These are phyloP conservation scores for Danio tinwini DNA, from an alignment of 2,797 vertebrate species.

Conservation along the genomic window DNA sequence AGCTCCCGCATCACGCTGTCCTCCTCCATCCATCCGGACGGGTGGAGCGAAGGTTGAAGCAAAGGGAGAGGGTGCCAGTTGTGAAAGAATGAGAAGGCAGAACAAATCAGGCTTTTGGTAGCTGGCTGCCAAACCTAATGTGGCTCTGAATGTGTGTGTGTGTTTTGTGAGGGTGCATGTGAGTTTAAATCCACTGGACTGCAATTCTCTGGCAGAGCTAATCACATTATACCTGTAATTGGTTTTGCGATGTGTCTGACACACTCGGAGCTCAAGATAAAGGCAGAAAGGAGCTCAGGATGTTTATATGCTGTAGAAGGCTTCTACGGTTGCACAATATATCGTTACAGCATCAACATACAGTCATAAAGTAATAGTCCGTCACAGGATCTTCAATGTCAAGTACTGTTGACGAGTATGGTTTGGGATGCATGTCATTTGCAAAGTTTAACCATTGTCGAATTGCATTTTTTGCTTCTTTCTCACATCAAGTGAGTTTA, in stretches of 20 bases:
- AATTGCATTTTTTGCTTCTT: too few relatives aligned
- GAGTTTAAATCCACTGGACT: constrained; percentile 52
- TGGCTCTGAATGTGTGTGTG: background rate
- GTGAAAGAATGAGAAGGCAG: constrained; percentile 29
- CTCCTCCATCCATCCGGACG: constrained; percentile 26
- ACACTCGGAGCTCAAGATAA: constrained; percentile 35
- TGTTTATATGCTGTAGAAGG: constrained; percentile 44
- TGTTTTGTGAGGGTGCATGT: constrained; percentile 27
- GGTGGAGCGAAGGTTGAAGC: constrained; percentile 34
- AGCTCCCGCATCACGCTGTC: constrained; percentile 17
- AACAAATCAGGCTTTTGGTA: constrained; percentile 40
- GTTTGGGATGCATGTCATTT: too few relatives aligned
- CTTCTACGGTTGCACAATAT: background rate
- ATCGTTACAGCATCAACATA: too few relatives aligned
- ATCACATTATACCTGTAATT: constrained; percentile 65
- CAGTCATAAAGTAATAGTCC: too few relatives aligned
- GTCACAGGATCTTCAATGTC: too few relatives aligned
- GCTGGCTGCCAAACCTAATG: constrained; percentile 30
- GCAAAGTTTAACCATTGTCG: too few relatives aligned
- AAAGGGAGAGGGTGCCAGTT: constrained; percentile 18
- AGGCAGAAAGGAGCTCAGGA: constrained; percentile 39
- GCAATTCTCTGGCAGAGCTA: constrained; percentile 59
- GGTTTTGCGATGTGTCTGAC: constrained; percentile 56
- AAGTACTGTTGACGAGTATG: too few relatives aligned
- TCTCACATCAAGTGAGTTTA: too few relatives aligned